phyloP scores from a whole-genome alignment of 2,113 vertebrate genomes.

The Tiliqua scincoides region DNA sequence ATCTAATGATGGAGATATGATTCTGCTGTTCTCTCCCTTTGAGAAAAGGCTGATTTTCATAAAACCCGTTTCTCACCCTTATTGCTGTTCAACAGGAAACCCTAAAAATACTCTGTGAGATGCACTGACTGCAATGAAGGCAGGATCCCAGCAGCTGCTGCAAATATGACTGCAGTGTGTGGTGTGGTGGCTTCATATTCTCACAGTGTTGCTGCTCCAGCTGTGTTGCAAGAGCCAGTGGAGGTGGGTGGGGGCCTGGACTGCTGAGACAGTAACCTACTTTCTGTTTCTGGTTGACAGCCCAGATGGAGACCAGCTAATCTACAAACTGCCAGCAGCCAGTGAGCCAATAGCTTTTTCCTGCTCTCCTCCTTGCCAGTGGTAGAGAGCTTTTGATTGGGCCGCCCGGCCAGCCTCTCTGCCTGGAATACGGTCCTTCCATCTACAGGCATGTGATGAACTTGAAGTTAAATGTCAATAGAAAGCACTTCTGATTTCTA shows the following conservation, averaged over 20 bases:
- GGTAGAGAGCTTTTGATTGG: background rate
- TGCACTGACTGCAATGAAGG: background rate
- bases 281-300: constrained; percentile 42
- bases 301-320: background rate
- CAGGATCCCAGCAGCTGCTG: background rate
- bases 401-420: background rate
- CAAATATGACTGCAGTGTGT: background rate
- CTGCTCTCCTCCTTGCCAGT: background rate
- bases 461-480: background rate
- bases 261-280: constrained; percentile 34
- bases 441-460: background rate
- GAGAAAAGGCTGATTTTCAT: background rate
- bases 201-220: background rate
- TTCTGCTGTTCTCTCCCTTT: background rate
- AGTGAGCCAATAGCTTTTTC: background rate
- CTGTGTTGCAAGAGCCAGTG: background rate
- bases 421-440: background rate
- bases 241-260: too few species aligned
- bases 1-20: too few species aligned
- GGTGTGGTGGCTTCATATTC: background rate
- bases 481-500: background rate
- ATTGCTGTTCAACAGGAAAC: background rate
- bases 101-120: background rate
- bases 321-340: background rate
- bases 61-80: background rate